phyloP scores from a whole-genome alignment of 2,797 vertebrate species.

The Enteromius radiatus region DNA sequence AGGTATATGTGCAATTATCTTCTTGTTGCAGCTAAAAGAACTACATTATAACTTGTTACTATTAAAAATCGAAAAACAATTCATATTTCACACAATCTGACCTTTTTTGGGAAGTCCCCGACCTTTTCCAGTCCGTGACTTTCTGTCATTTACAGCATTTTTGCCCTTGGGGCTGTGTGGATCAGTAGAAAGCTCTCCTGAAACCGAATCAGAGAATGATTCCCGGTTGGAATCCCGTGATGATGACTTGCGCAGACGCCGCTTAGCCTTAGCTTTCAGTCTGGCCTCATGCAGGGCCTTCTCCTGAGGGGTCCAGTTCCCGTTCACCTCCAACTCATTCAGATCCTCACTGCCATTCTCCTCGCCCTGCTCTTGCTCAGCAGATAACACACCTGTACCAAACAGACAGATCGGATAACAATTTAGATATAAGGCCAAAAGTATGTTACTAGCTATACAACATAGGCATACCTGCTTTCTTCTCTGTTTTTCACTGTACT shows the following conservation, averaged over 20 bases:
- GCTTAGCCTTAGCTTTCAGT: slow-evolving; percentile 86
- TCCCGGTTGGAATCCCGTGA: slow-evolving; percentile 84
- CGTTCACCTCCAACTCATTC: slow-evolving; percentile 76
- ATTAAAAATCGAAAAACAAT: not conserved
- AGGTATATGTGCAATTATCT: not conserved
- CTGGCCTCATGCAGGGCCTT: slow-evolving; percentile 85
- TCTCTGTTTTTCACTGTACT: not conserved
- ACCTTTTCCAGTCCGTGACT: slow-evolving; percentile 86
- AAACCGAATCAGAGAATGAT: slow-evolving; percentile 73
- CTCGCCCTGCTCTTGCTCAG: slow-evolving; percentile 51
- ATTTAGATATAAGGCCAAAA: not conserved
- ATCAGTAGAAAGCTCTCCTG: slow-evolving; percentile 71
- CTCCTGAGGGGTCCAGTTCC: slow-evolving; percentile 86
- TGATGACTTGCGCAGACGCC: slow-evolving; percentile 81
- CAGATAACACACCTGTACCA: slow-evolving; percentile 67
- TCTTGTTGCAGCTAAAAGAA: not conserved
- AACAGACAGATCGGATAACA: not conserved
- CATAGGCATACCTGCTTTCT: not conserved
- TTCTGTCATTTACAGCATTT: slow-evolving; percentile 77
- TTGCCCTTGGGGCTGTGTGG: slow-evolving; percentile 82
- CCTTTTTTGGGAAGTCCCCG: slow-evolving; percentile 90
- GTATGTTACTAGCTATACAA: not conserved
- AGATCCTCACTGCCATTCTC: slow-evolving; percentile 72
- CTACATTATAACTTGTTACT: not conserved
- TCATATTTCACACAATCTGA: slow-evolving; percentile 49